A percentile compares a stretch with the other conserved stretches of the same genome.
Conservation (phyloP, 2,888 invertebrate species). For the Galeruca laticollis region DNA sequence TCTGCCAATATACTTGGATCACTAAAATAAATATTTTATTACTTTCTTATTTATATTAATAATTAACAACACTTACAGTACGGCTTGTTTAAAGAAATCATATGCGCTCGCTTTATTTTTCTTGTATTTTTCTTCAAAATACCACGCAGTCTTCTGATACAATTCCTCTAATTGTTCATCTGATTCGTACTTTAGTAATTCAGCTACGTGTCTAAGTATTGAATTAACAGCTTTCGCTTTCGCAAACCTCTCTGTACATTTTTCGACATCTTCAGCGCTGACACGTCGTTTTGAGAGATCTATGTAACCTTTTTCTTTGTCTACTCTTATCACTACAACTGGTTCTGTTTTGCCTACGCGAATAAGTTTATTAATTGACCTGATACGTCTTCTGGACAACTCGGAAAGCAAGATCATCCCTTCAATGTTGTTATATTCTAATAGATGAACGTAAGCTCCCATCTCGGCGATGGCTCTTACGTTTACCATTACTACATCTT, state of each 20-base stretch:
- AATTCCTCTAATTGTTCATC: slow-evolving; percentile 95
- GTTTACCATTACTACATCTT: slow-evolving; percentile 99
- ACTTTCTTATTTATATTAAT: not conserved
- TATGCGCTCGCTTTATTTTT: slow-evolving; percentile 95
- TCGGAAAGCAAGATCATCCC: slow-evolving; percentile 99
- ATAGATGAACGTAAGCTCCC: slow-evolving; percentile 98
- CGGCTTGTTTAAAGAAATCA: slow-evolving; percentile 98
- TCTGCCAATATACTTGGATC: slow-evolving; percentile 96
- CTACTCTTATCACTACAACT: slow-evolving; percentile 98
- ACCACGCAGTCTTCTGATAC: slow-evolving; percentile 97
- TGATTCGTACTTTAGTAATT: slow-evolving; percentile 89
- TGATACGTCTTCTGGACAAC: slow-evolving; percentile 96
- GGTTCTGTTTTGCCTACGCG: slow-evolving; percentile 98
- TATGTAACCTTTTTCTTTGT: slow-evolving; percentile 99
- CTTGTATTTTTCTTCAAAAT: slow-evolving; percentile 96
- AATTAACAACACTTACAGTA: slow-evolving; percentile 64
- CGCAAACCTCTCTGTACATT: slow-evolving; percentile 98
- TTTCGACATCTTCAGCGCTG: slow-evolving; percentile 96
- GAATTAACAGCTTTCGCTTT: slow-evolving; percentile 99
- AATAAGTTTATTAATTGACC: slow-evolving; percentile 99
- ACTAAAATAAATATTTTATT: slow-evolving; percentile 67
- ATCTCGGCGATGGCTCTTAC: slow-evolving; percentile 98
- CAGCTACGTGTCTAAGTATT: slow-evolving; percentile 96
- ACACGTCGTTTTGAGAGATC: slow-evolving; percentile 99
- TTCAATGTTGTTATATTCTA: slow-evolving; percentile 99